phyloP scores from a whole-genome alignment of 1,140 invertebrate species.

The Zaprionus ornatus region DNA sequence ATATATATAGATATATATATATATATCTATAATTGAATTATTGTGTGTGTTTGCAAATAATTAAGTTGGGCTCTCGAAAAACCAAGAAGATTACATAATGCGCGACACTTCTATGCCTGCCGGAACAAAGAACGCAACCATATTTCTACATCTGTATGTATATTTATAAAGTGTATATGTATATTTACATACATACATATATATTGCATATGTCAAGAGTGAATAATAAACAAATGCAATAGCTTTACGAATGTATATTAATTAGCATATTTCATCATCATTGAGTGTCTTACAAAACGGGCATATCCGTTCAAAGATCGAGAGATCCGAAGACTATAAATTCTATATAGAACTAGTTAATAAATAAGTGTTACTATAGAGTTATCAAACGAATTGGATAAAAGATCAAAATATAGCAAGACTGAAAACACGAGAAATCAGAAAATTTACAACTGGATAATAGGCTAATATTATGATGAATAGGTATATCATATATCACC shows the following conservation, averaged over 20 bases:
- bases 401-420: too few species aligned
- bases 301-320: neutral
- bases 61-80: neutral
- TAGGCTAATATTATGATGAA: too few species aligned
- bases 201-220: neutral
- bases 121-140: neutral
- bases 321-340: neutral
- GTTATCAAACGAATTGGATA: too few species aligned
- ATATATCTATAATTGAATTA: too few species aligned
- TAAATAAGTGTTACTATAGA: neutral
- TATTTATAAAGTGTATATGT: neutral
- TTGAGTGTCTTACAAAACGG: neutral
- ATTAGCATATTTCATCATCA: slow-evolving; percentile 7
- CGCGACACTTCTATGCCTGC: neutral
- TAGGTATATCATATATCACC: too few species aligned
- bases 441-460: too few species aligned
- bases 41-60: neutral
- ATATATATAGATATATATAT: too few species aligned
- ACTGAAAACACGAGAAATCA: too few species aligned
- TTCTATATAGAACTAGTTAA: neutral
- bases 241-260: neutral
- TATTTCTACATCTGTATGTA: neutral
- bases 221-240: slow-evolving; percentile 4
- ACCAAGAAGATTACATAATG: slow-evolving; percentile 1
- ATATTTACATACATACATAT: neutral